phyloP scores from a whole-genome alignment of 2,888 invertebrate species.

The Ophion obscuratus region DNA sequence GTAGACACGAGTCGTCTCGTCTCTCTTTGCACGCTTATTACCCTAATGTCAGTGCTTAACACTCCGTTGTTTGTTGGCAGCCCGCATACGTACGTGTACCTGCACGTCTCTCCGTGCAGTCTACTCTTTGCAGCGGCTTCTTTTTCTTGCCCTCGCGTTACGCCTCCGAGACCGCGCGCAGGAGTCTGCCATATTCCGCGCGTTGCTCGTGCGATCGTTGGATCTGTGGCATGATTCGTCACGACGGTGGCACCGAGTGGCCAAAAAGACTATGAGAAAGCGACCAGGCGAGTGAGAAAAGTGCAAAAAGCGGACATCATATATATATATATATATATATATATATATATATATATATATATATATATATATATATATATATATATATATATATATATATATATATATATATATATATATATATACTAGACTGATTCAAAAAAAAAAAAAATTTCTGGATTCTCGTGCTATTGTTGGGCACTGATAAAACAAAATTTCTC shows the following conservation, averaged over 20 bases:
- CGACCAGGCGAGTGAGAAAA: no score
- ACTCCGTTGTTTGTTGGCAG: slow-evolving; percentile 80
- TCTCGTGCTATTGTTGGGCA: no score
- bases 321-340: no score
- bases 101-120: slow-evolving; percentile 18
- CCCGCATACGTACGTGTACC: slow-evolving; percentile 69
- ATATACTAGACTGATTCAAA: no score
- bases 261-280: not conserved
- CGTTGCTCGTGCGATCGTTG: not conserved
- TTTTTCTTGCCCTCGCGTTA: not conserved
- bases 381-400: no score
- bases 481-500: no score
- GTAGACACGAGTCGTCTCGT: not conserved
- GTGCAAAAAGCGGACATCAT: no score
- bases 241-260: not conserved
- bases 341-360: no score
- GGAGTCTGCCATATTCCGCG: not conserved
- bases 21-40: slow-evolving; percentile 82
- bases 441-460: no score
- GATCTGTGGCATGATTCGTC: not conserved
- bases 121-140: slow-evolving; percentile 9
- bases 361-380: no score
- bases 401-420: no score
- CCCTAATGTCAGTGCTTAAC: slow-evolving; percentile 83
- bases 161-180: not conserved